Percentiles rank a stretch among this genome's conserved stretches.
These are phyloP conservation scores for Aphidius colemani DNA, from an alignment of 2,888 invertebrate genomes.

Conservation along the genomic window DNA sequence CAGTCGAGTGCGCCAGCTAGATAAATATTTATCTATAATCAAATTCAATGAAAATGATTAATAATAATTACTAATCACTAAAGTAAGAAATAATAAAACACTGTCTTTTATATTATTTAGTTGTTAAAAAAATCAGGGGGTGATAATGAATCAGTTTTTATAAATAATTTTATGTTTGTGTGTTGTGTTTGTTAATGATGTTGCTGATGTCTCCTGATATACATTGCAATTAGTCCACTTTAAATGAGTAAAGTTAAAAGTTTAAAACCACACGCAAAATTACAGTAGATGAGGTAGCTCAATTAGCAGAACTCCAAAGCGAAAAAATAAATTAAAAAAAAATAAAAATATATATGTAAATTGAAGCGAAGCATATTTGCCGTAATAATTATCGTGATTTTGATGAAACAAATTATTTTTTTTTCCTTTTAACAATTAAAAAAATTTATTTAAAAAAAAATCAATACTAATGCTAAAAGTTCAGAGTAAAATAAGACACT, in stretches of 20 bases:
- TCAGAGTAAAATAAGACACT: too few species aligned
- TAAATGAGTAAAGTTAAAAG: conserved; percentile 22
- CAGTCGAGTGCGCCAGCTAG: conserved; percentile 51
- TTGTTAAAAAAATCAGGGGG: neutral
- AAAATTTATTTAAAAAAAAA: too few species aligned
- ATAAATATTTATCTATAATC: conserved; percentile 23
- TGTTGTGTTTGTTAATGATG: neutral
- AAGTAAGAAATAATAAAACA: neutral
- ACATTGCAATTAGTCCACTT: conserved; percentile 21
- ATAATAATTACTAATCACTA: neutral
- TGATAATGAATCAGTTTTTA: conserved; percentile 17
- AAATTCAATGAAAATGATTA: conserved; percentile 3
- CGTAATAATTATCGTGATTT: conserved; percentile 2
- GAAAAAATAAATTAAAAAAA: too few species aligned
- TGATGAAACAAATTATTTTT: conserved; percentile 38
- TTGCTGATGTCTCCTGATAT: neutral
- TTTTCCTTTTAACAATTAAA: conserved; percentile 13
- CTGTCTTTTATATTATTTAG: neutral
- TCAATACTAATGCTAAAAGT: too few species aligned
- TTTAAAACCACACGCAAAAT: conserved; percentile 24
- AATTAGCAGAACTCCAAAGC: conserved; percentile 18
- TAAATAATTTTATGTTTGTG: neutral
- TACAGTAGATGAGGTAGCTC: conserved; percentile 25
- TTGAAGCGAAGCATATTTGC: neutral
- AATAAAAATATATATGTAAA: too few species aligned